phyloP scores from a whole-genome alignment of 2,888 invertebrate genomes.

The Phrixothrix hirtus region DNA sequence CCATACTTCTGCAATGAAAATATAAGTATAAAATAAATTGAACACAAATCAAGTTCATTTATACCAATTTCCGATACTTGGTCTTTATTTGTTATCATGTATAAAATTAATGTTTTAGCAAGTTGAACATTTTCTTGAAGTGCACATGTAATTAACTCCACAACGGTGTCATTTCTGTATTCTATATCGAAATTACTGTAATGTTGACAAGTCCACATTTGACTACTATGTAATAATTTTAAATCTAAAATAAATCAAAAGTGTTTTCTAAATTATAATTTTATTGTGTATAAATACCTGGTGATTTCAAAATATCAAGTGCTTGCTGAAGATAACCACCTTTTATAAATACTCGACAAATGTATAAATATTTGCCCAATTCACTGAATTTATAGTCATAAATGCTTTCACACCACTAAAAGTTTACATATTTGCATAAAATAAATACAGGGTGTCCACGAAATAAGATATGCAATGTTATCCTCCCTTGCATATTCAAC shows the following conservation, averaged over 20 bases:
- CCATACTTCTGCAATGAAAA: constrained; percentile 3
- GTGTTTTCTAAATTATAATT: not conserved
- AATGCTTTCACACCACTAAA: constrained; percentile 14
- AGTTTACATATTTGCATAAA: too few relatives aligned
- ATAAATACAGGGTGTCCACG: too few relatives aligned
- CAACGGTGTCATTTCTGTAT: constrained; percentile 6
- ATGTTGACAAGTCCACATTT: constrained; percentile 3
- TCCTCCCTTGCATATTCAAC: too few relatives aligned
- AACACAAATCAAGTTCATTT: not conserved
- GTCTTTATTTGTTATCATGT: constrained; percentile 9
- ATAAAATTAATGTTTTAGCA: constrained; percentile 15
- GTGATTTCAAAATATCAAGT: constrained; percentile 3
- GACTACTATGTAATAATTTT: constrained; percentile 3
- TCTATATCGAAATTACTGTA: constrained; percentile 1
- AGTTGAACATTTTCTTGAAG: constrained; percentile 3
- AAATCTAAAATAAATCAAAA: constrained; percentile 8
- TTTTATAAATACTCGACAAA: constrained; percentile 15
- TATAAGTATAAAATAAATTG: not conserved
- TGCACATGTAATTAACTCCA: constrained; percentile 5
- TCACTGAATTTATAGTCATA: constrained; percentile 2
- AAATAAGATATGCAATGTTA: too few relatives aligned
- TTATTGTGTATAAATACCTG: constrained; percentile 5
- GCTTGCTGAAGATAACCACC: constrained; percentile 9
- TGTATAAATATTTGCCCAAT: constrained; percentile 15
- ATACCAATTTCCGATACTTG: constrained; percentile 14